These are phyloP conservation scores for Hemicrepidius hirtus DNA, from an alignment of 2,888 invertebrate species.

Conservation along the genomic window DNA sequence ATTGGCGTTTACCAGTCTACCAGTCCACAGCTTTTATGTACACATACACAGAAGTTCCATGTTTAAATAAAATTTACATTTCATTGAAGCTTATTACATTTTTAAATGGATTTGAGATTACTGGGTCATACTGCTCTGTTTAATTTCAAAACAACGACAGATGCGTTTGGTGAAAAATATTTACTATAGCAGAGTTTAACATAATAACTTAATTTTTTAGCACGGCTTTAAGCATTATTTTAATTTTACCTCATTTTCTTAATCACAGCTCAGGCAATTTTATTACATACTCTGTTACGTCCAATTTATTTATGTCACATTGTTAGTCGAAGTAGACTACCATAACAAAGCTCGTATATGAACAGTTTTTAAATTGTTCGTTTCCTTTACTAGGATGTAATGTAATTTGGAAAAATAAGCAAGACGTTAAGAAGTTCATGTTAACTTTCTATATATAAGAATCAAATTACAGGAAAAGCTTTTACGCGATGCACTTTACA, in stretches of 20 bases:
- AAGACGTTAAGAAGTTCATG: neutral
- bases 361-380: neutral
- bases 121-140: too few species aligned
- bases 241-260: neutral
- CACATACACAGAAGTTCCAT: too few species aligned
- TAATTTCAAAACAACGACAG: conserved; percentile 3
- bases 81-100: too few species aligned
- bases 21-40: too few species aligned
- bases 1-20: too few species aligned
- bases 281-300: conserved; percentile 16
- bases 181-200: neutral
- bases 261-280: neutral
- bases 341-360: neutral
- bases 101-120: too few species aligned
- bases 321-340: neutral
- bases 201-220: neutral
- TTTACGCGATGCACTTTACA: neutral
- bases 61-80: too few species aligned
- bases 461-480: conserved; percentile 6
- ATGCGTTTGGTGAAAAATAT: neutral
- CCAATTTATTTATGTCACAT: conserved; percentile 12
- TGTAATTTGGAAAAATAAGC: neutral
- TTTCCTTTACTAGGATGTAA: neutral
- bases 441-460: neutral
- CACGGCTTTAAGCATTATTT: neutral